Evolutionary conservation across 2,888 invertebrate species (phyloP).

Genomic region (Steinernema carpocapsae): DNA sequence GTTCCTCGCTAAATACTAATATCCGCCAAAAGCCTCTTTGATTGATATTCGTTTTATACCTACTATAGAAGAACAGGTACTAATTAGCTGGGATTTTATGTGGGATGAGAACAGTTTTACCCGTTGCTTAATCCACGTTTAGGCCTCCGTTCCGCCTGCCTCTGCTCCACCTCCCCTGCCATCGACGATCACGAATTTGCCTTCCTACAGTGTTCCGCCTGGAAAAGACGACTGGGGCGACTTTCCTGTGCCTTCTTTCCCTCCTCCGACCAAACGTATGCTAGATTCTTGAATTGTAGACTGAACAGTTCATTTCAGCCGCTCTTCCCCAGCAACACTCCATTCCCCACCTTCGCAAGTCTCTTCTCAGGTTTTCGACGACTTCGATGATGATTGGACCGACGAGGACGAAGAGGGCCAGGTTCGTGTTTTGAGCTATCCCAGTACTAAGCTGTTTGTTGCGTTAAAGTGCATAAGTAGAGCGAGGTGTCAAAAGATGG

Average conservation of each 20-base stretch:
- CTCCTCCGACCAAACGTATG: not conserved
- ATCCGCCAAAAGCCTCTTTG: not conserved
- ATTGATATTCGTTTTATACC: not conserved
- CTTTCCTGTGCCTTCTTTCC: constrained; percentile 13
- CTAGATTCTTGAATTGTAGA: not conserved
- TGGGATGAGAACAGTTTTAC: not conserved
- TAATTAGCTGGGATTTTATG: not conserved
- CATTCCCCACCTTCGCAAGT: constrained; percentile 74
- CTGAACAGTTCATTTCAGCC: not conserved
- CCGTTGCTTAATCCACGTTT: not conserved
- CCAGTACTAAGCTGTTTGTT: too few species aligned
- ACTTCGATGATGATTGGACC: constrained; percentile 68
- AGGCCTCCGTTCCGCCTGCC: constrained; percentile 16
- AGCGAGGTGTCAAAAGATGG: too few species aligned
- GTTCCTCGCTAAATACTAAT: constrained; percentile 39
- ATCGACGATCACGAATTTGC: constrained; percentile 3
- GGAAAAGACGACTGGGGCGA: not conserved
- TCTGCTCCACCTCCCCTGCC: constrained; percentile 15
- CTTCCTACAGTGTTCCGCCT: constrained; percentile 27
- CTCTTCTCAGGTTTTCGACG: constrained; percentile 48
- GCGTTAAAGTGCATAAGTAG: too few species aligned
- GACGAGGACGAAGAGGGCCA: constrained; percentile 64
- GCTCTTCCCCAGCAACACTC: constrained; percentile 75
- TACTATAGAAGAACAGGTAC: not conserved
- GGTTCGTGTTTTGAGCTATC: constrained; percentile 11